These are phyloP conservation scores for Achlya flavicornis DNA, from an alignment of 2,888 invertebrate species.

Conservation along the genomic window DNA sequence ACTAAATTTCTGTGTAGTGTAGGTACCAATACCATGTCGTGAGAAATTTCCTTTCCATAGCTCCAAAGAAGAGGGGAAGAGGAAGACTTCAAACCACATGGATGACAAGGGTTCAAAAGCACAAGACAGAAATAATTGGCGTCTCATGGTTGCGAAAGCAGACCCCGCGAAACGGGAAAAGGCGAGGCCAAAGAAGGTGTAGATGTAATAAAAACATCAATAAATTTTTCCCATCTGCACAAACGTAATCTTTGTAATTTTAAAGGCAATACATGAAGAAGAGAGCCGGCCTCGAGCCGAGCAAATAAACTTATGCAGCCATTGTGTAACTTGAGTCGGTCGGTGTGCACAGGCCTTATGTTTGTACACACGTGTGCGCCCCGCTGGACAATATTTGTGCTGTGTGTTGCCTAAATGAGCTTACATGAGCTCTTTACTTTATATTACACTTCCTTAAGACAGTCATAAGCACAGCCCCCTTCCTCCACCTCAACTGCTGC, in stretches of 20 bases:
- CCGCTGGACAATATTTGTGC: background rate
- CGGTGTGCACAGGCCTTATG: conserved; percentile 9
- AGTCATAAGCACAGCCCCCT: background rate
- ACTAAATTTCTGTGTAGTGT: too few species aligned
- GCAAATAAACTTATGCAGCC: conserved; percentile 29
- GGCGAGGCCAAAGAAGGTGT: too few species aligned
- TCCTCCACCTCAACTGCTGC: background rate
- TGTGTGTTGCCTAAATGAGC: background rate
- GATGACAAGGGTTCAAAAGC: too few species aligned
- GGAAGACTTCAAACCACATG: too few species aligned
- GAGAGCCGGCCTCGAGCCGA: conserved; percentile 28
- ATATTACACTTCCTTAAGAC: background rate
- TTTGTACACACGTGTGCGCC: background rate
- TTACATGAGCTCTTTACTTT: background rate
- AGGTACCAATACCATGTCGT: too few species aligned
- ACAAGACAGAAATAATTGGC: too few species aligned
- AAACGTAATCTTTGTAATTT: conserved; percentile 1
- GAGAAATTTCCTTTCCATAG: too few species aligned
- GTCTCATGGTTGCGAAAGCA: too few species aligned
- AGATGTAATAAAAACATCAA: too few species aligned
- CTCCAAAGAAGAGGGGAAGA: too few species aligned
- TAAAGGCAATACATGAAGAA: conserved; percentile 13
- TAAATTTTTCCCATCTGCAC: background rate
- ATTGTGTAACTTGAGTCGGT: conserved; percentile 31
- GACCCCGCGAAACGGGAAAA: too few species aligned